Percentiles rank a stretch among this genome's conserved stretches.
Conservation (phyloP, 2,797 vertebrate genomes). For the Galago senegalensis region DNA sequence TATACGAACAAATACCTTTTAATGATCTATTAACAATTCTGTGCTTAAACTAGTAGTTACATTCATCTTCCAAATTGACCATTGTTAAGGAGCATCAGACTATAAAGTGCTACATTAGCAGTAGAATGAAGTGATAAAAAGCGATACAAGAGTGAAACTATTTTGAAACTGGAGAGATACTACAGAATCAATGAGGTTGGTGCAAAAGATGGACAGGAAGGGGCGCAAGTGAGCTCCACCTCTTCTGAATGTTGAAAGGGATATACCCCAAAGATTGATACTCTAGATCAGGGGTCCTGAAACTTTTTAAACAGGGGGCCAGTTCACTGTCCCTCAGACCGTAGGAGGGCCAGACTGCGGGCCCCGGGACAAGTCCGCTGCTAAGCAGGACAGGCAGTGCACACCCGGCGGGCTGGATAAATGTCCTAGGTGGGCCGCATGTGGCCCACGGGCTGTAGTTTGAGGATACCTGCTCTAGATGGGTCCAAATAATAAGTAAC, state of each 20-base stretch:
- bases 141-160: conserved; percentile 34
- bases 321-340: too few species aligned
- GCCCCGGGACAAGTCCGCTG: too few species aligned
- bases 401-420: too few species aligned
- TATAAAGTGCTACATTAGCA: conserved; percentile 39
- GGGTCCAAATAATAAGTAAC: neutral
- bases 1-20: conserved; percentile 58
- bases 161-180: conserved; percentile 45
- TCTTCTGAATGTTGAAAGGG: neutral
- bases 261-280: neutral
- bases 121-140: conserved; percentile 40
- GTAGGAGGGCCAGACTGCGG: too few species aligned
- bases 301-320: too few species aligned
- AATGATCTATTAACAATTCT: conserved; percentile 52
- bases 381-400: too few species aligned
- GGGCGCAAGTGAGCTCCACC: accelerated
- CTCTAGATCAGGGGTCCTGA: neutral
- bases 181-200: neutral
- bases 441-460: too few species aligned
- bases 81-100: conserved; percentile 55
- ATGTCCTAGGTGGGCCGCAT: too few species aligned
- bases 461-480: too few species aligned
- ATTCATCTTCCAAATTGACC: conserved; percentile 62
- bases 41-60: conserved; percentile 41
- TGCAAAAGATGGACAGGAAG: neutral